Evolutionary conservation across 2,888 invertebrate genomes (phyloP).

Genomic region (Euplagia quadripunctaria): DNA sequence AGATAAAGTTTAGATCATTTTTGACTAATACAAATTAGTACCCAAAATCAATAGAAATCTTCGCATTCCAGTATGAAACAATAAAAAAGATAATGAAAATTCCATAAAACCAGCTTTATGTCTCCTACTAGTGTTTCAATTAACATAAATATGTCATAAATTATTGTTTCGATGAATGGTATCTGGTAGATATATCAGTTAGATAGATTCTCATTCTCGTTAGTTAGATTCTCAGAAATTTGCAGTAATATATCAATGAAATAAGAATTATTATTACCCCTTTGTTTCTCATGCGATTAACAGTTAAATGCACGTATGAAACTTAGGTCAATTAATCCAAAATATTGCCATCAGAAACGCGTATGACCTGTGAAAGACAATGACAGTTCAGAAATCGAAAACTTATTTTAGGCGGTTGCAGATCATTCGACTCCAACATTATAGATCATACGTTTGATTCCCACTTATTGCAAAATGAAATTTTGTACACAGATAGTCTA

Average conservation of each 20-base stretch:
- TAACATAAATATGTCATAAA: conserved; percentile 79
- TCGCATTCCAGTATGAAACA: conserved; percentile 73
- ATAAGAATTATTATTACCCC: conserved; percentile 70
- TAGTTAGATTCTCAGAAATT: conserved; percentile 68
- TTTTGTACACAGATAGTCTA: too few relatives aligned
- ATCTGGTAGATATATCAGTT: conserved; percentile 59
- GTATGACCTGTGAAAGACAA: not conserved
- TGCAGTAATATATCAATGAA: conserved; percentile 66
- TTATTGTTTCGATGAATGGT: conserved; percentile 83
- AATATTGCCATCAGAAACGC: conserved; percentile 32
- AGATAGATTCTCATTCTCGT: conserved; percentile 64
- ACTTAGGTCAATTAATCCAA: conserved; percentile 23
- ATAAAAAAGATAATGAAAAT: conserved; percentile 80
- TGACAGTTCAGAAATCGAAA: not conserved
- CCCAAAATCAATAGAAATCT: conserved; percentile 48
- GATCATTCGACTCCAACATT: too few relatives aligned
- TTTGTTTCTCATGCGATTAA: conserved; percentile 56
- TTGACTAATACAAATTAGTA: conserved; percentile 11
- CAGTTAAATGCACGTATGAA: conserved; percentile 36
- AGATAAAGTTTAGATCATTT: conserved; percentile 25
- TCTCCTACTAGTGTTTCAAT: conserved; percentile 76
- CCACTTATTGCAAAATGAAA: too few relatives aligned
- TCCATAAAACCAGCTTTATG: conserved; percentile 77
- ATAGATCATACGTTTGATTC: too few relatives aligned
- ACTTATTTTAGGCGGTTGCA: not conserved